phyloP scores from a whole-genome alignment of 2,888 invertebrate species.

The Iselma pallidipennis region DNA sequence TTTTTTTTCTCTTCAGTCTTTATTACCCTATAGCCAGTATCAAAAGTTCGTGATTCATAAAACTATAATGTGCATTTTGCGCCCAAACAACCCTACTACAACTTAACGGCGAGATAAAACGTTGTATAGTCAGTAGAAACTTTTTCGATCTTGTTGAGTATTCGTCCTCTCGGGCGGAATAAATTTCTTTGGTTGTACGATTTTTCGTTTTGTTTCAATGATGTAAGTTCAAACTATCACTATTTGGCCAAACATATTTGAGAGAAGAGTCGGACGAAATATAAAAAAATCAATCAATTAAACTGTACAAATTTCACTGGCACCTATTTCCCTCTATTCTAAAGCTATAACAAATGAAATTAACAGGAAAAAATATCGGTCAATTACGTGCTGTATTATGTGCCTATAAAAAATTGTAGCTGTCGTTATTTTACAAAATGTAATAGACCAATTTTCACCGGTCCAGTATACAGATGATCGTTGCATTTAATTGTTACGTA shows the following conservation, averaged over 20 bases:
- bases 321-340: no score
- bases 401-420: no score
- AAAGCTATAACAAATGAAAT: no score
- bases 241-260: not conserved
- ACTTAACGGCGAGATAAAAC: not conserved
- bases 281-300: no score
- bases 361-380: no score
- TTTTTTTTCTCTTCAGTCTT: not conserved
- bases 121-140: not conserved
- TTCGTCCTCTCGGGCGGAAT: not conserved
- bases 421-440: no score
- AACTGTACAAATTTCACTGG: no score
- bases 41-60: conserved; percentile 1
- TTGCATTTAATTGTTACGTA: not conserved
- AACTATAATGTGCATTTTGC: not conserved
- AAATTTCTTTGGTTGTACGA: not conserved
- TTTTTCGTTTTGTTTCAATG: not conserved
- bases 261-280: no score
- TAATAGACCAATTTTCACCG: not conserved
- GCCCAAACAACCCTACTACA: not conserved
- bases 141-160: not conserved
- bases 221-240: not conserved
- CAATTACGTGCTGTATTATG: not conserved
- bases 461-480: not conserved
- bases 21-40: not conserved